These are phyloP conservation scores for Trisateles emortualis DNA, from an alignment of 2,888 invertebrate genomes.

Conservation along the genomic window DNA sequence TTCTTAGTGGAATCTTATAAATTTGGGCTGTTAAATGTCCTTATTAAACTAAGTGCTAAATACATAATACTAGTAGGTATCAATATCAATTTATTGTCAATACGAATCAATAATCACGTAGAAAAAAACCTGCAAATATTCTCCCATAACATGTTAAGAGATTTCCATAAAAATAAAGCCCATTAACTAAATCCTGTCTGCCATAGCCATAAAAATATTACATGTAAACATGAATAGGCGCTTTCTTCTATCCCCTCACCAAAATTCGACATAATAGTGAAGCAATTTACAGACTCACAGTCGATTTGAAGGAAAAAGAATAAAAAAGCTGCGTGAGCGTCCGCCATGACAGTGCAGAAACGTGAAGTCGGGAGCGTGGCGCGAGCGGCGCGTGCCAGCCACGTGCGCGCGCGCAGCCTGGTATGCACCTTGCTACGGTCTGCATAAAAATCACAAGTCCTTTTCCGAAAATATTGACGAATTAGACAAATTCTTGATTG, in stretches of 20 bases:
- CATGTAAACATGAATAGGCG: constrained; percentile 70
- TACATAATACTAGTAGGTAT: too few species aligned
- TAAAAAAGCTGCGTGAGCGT: constrained; percentile 65
- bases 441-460: constrained; percentile 49
- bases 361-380: constrained; percentile 55
- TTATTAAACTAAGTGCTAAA: too few species aligned
- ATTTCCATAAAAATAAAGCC: constrained; percentile 46
- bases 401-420: constrained; percentile 57
- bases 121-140: background rate
- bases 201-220: constrained; percentile 67
- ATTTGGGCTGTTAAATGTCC: too few species aligned
- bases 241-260: constrained; percentile 62
- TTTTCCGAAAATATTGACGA: background rate
- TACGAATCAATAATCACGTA: background rate
- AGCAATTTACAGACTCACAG: constrained; percentile 77
- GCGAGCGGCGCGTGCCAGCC: constrained; percentile 71
- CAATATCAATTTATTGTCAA: too few species aligned
- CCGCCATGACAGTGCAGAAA: constrained; percentile 79
- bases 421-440: constrained; percentile 76
- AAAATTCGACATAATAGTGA: constrained; percentile 68
- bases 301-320: constrained; percentile 64
- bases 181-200: constrained; percentile 47
- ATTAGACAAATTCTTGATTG: constrained; percentile 2
- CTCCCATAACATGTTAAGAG: constrained; percentile 7
- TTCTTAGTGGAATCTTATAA: too few species aligned